Conservation (phyloP, 2,888 invertebrate species). For the Rotaria magnacalcarata region DNA sequence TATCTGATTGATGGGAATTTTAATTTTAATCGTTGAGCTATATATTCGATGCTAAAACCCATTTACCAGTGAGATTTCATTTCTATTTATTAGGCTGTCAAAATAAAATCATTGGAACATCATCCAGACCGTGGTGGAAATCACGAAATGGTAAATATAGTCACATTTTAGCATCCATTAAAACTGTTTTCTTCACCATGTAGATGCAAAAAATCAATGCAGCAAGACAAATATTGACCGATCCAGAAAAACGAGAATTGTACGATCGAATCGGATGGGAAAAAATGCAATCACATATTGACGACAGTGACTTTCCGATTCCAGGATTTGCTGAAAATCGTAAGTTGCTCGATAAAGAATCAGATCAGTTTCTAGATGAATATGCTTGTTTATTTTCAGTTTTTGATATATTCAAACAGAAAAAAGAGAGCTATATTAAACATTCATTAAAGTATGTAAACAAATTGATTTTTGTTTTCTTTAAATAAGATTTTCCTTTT, state of each 20-base stretch:
- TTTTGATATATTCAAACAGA: not conserved
- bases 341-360: no score
- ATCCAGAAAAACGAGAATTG: constrained; percentile 75
- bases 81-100: not conserved
- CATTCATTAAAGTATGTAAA: not conserved
- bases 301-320: not conserved
- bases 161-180: not conserved
- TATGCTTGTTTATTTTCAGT: not conserved
- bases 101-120: not conserved
- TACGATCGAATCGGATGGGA: constrained; percentile 83
- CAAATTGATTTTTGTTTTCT: not conserved
- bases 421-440: not conserved
- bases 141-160: not conserved
- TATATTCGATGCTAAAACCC: no score
- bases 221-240: constrained; percentile 85
- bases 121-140: not conserved
- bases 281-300: constrained; percentile 74
- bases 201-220: constrained; percentile 70
- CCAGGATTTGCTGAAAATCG: not conserved
- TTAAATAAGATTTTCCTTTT: constrained; percentile 47
- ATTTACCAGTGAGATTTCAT: no score
- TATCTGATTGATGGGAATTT: no score
- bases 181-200: not conserved
- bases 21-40: no score
- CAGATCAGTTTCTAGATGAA: no score